These are phyloP conservation scores for Mnemiopsis leidyi DNA, from an alignment of 37 sponge, comb jelly and placozoan species.

Conservation along the genomic window DNA sequence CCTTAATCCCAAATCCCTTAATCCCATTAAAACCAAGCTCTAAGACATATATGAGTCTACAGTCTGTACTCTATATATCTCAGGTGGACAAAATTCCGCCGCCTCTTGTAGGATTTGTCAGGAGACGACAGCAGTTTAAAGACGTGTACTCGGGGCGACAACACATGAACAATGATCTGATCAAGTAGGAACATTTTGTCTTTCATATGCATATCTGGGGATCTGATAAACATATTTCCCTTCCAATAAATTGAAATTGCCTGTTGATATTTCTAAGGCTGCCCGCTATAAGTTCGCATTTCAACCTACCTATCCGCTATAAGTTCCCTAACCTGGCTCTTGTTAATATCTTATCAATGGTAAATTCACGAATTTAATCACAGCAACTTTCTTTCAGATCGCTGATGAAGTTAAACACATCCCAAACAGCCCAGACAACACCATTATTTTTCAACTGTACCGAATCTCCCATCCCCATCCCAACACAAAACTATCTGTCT, in stretches of 20 bases:
- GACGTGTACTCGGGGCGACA: not conserved
- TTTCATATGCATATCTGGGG: not conserved
- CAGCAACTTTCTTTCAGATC: not conserved
- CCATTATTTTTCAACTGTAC: conserved; percentile 38
- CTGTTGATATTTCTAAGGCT: too few species aligned
- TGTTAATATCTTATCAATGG: not conserved
- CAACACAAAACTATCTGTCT: conserved; percentile 29
- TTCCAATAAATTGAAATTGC: too few species aligned
- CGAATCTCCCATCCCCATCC: conserved; percentile 19
- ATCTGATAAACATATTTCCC: not conserved
- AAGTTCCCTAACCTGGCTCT: not conserved
- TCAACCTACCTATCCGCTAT: too few species aligned
- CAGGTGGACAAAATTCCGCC: conserved; percentile 51
- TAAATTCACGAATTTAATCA: too few species aligned
- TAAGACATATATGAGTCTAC: too few species aligned
- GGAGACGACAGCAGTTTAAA: not conserved
- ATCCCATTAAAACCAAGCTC: too few species aligned
- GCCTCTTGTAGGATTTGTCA: conserved; percentile 52
- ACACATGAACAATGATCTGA: conserved; percentile 24
- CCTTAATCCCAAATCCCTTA: too few species aligned
- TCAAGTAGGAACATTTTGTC: not conserved
- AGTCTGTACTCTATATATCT: not conserved
- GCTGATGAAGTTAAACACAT: not conserved
- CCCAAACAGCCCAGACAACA: not conserved
- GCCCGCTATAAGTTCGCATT: too few species aligned